Evolutionary conservation across 2,888 invertebrate genomes (phyloP), one percentile per base, ranked within the genome.

Genomic region (Trimorus sp.): DNA sequence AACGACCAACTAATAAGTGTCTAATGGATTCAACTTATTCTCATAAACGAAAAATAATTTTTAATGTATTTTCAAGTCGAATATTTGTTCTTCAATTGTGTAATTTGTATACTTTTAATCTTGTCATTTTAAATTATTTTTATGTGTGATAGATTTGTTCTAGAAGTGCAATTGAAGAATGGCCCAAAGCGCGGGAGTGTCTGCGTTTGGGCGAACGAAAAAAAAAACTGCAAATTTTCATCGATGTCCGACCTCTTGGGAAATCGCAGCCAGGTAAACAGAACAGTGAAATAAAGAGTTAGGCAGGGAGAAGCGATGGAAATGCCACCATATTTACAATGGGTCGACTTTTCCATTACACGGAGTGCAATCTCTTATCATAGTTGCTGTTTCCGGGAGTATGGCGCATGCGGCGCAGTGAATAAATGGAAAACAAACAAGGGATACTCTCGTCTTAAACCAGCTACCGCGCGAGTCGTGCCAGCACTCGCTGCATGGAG

Each of bases 261-360:
- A 84, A 84, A 84, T 84, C 74, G 84, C 78, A 54, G 70, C 51
- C 76, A 65, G 69, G 78, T 71, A 76, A 82, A 84, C 79, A 79
- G 75, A 71, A 63, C 66, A 60, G 66, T 48, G 73, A 74, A 74
- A 74, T 71, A 73, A 76, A 79, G 62, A 40, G 66, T 45, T 69
- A 36, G 38, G 77, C 15, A 62, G 69, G 56, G 79, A 36, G 53
- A 68, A 58, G 56, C 79, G 70, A 79, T 71, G 75, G 68, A 75
- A 82, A 82, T 78, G 69, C 80, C 80, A 75, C 68, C 80, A 82
- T 84, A 82, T 82, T 83, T 82, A 82, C 84, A 82, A 75, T 82
- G 54, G 69, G 70, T 71, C 80, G 83, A 87, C 86, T 87, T 88
- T 87, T 86, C 86, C 85, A 87, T 88, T 87, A 86, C 81, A 85